Evolutionary conservation across 2,888 invertebrate genomes (phyloP), one percentile per base, ranked within the genome.

Genomic region (Selenia dentaria): DNA sequence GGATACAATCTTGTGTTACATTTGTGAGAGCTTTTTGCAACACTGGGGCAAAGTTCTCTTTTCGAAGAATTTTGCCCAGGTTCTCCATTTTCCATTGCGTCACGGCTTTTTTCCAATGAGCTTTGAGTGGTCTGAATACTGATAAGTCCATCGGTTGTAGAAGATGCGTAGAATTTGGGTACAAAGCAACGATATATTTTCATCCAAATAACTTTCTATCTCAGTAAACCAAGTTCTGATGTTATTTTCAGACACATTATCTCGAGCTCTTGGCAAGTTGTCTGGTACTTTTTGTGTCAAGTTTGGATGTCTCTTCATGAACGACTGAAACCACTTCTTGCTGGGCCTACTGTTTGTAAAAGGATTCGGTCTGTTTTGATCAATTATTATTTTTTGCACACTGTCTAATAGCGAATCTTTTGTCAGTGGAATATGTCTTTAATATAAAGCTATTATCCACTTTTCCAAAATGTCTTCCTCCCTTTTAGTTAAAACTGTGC

Each of bases 61-160:
- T 64, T 56, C 34, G 50, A 4, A 62, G 10, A 13, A 41, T 51
- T 38, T 56, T 51, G 27, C 45, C 47, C 8, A 36, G 24, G 39
- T 59, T 31, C 37, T 58, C 18, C 11, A 57, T 12, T 49, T 62
- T 59, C 57, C 62, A 64, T 5, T 43, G 32, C 4, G 22, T 52
- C 2, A 64, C 58, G 6, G 34, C 45, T 37, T 57, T 51, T 43
- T 13, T 42, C 59, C 58, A 62, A 6, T 5, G 48, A 25, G 12
- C 5, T 51, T 64, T 62, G 13, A 62, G 26, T n/a, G 62, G 59
- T 24, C 61, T 49, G 22, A 61, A 64, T 8, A 35, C 35, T 5
- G 35, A 5, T 2, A 35, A 9, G 13, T 26, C 35, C 35, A 35
- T 35, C 2, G 35, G 35, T 10, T 35, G 35, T 3, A 35, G 16